These are phyloP conservation scores for Metridium senile DNA, from an alignment of 92 coral and sea anemone species.

Conservation along the genomic window DNA sequence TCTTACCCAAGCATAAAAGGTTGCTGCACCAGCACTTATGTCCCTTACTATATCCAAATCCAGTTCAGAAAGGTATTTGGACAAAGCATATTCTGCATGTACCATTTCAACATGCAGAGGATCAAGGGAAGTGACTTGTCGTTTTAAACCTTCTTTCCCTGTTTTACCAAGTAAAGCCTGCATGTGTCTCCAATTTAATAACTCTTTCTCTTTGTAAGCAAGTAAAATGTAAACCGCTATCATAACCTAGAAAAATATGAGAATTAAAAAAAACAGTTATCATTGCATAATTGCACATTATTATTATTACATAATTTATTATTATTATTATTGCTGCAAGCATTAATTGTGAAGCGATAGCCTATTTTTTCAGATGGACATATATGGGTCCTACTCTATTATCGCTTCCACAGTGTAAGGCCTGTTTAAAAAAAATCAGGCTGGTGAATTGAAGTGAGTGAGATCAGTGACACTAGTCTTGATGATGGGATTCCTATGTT, in stretches of 20 bases:
- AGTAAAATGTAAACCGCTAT: conserved; percentile 87
- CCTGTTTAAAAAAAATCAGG: no score
- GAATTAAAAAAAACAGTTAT: not conserved
- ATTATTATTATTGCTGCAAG: no score
- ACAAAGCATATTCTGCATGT: conserved; percentile 80
- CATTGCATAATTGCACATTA: not conserved
- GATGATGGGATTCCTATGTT: no score
- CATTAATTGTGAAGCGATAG: no score
- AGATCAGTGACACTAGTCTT: no score
- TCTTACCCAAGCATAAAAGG: conserved; percentile 98
- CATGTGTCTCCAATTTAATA: conserved; percentile 89
- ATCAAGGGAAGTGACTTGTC: conserved; percentile 89
- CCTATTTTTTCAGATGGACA: no score
- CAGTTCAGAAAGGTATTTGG: conserved; percentile 74
- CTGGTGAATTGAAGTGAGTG: no score
- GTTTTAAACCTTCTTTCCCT: conserved; percentile 91
- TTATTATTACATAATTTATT: not conserved
- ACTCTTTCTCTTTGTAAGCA: conserved; percentile 83
- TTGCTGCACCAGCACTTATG: conserved; percentile 98
- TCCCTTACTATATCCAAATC: conserved; percentile 90
- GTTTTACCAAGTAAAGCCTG: conserved; percentile 97
- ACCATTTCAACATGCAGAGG: conserved; percentile 84
- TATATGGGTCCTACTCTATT: no score
- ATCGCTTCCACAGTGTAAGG: no score
- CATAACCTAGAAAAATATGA: conserved; percentile 72